Evolutionary conservation across 2,888 invertebrate genomes (phyloP), one percentile per base, ranked within the genome.

Genomic region (Megalurothrips usitatus): DNA sequence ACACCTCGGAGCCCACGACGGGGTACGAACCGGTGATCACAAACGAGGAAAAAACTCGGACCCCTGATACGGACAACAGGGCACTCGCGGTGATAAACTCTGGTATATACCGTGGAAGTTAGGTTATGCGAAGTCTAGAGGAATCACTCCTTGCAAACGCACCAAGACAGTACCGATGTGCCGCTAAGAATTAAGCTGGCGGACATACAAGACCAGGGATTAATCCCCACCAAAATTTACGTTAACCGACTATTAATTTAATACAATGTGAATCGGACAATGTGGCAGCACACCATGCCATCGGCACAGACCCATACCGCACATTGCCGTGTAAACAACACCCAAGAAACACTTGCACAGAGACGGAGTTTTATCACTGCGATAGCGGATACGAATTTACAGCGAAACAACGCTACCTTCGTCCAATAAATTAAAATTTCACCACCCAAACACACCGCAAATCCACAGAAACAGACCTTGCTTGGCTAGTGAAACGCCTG

Each of bases 261-360:
- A 58, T 58, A 58, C 34, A 58, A 52, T 52, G 10, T 19, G 58
- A 58, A 58, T 14, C 26, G 8, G 23, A 26, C 68, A 75, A 75
- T 75, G 68, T 75, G 68, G 68, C 68, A 75, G 23, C 23, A 17
- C n/a, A 12, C 11, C 68, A 75, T 75, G 68, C 68, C 68, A 75
- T 8, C 68, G 68, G 68, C 68, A 75, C 68, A 12, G 23, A n/a
- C 11, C 58, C 6, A 43, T 6, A 43, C 34, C 34, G 6, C 34
- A 43, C 34, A 43, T 43, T 43, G 34, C 6, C 34, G 34, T 43
- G 34, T 43, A 43, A 43, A 43, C 34, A 43, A 43, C 34, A 43
- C 34, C 34, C 34, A 4, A 2, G 34, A 43, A 43, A 43, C 34
- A 43, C 34, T 43, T 43, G 14, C 14, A 58, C 14, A 58, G 6